Evolutionary conservation across 2,113 vertebrate genomes (phyloP).

Genomic region (pig (Sus scrofa)): DNA sequence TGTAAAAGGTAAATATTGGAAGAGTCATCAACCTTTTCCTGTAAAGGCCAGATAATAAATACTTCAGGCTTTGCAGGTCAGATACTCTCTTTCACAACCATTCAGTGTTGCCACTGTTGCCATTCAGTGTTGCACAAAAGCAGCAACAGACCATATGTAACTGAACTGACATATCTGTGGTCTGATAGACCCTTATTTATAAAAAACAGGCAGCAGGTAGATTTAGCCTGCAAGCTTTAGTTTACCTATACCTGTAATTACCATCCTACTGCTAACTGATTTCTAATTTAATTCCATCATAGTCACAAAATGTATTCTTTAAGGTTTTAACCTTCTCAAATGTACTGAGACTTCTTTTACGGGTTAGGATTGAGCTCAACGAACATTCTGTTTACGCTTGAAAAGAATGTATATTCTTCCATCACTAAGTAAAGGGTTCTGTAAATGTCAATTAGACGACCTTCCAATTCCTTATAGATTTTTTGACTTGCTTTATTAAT

Average conservation of each 20-base stretch:
- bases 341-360: not conserved
- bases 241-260: not conserved
- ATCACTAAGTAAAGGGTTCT: not conserved
- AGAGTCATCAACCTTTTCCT: not conserved
- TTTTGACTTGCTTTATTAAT: not conserved
- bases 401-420: not conserved
- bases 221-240: not conserved
- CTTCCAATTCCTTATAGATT: not conserved
- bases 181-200: not conserved
- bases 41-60: not conserved
- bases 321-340: not conserved
- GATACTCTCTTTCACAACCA: not conserved
- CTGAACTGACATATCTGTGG: not conserved
- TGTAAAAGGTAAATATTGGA: not conserved
- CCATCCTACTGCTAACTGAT: not conserved
- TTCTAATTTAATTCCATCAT: not conserved
- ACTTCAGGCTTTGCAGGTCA: not conserved
- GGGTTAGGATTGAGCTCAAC: not conserved
- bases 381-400: not conserved
- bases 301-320: not conserved
- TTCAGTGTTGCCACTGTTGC: not conserved
- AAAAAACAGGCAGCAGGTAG: not conserved
- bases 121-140: too few relatives aligned
- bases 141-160: not conserved
- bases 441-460: not conserved